These are phyloP conservation scores for Sitophilus oryzae DNA, from an alignment of 1,140 invertebrate genomes.

Conservation along the genomic window DNA sequence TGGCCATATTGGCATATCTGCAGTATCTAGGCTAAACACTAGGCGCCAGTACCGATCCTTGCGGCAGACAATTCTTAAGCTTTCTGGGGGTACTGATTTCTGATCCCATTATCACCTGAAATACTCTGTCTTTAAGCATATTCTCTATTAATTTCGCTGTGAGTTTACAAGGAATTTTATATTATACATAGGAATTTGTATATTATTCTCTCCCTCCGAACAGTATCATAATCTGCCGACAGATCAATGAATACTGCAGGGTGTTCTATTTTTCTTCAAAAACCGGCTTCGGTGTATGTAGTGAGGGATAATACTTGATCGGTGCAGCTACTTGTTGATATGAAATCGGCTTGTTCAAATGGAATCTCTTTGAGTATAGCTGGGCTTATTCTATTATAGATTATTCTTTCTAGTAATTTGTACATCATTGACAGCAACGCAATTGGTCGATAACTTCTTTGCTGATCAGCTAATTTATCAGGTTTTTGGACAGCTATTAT, in stretches of 20 bases:
- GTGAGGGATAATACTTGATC: too few relatives aligned
- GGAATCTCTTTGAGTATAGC: too few relatives aligned
- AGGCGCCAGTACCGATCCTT: constrained; percentile 19
- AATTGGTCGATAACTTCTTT: too few relatives aligned
- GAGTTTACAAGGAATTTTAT: constrained; percentile 14
- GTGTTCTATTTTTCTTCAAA: too few relatives aligned
- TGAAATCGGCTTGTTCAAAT: too few relatives aligned
- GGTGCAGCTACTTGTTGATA: too few relatives aligned
- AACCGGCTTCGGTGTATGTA: too few relatives aligned
- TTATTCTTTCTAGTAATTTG: constrained; percentile 22
- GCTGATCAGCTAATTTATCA: too few relatives aligned
- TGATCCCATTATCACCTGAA: constrained; percentile 15
- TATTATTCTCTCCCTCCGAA: not conserved
- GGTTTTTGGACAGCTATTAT: too few relatives aligned
- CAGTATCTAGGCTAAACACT: constrained; percentile 15
- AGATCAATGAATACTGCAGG: too few relatives aligned
- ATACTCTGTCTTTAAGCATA: constrained; percentile 13
- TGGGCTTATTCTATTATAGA: constrained; percentile 11
- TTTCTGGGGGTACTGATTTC: constrained; percentile 11
- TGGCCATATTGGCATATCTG: constrained; percentile 10
- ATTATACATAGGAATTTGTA: constrained; percentile 6
- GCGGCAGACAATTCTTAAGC: constrained; percentile 18
- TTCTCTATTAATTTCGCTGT: constrained; percentile 9
- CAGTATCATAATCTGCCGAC: too few relatives aligned
- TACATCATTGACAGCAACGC: constrained; percentile 11